Evolutionary conservation across 2,888 invertebrate genomes (phyloP).

Genomic region (Caenorhabditis virilis): DNA sequence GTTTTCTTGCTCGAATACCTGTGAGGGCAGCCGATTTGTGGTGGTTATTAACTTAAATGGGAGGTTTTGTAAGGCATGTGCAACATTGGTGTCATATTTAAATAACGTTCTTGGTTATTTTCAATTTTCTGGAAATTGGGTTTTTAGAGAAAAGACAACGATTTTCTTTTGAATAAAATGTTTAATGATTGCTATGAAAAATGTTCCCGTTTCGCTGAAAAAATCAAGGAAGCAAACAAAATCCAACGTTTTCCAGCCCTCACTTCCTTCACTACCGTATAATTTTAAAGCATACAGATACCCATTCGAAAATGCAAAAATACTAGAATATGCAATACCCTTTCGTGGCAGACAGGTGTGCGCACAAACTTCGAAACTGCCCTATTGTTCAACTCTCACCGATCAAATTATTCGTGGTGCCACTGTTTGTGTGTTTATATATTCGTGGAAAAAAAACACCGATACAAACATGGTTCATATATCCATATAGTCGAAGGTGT

Average conservation of each 20-base stretch:
- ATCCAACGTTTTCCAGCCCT: no score
- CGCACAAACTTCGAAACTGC: background rate
- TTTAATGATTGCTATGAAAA: no score
- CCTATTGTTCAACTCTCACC: background rate
- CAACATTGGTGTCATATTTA: background rate
- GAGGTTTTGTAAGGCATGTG: background rate
- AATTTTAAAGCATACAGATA: no score
- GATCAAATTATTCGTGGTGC: no score
- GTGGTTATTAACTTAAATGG: background rate
- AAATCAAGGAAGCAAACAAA: no score
- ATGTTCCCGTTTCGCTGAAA: no score
- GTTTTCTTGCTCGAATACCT: slow-evolving; percentile 8
- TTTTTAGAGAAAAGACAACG: no score
- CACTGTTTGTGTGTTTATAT: background rate
- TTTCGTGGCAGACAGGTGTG: background rate
- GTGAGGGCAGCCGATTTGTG: slow-evolving; percentile 1
- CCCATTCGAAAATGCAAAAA: no score
- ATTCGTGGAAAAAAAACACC: slow-evolving; percentile 12
- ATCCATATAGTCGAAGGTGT: slow-evolving; percentile 31
- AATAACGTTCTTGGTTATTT: no score
- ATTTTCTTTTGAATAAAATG: no score
- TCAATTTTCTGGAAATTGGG: no score
- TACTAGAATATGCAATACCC: slow-evolving; percentile 33
- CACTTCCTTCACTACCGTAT: no score
- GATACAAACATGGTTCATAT: slow-evolving; percentile 16